Evolutionary conservation across 64 coral and sea anemone species (phyloP).

Genomic region (Trachythela sp.): DNA sequence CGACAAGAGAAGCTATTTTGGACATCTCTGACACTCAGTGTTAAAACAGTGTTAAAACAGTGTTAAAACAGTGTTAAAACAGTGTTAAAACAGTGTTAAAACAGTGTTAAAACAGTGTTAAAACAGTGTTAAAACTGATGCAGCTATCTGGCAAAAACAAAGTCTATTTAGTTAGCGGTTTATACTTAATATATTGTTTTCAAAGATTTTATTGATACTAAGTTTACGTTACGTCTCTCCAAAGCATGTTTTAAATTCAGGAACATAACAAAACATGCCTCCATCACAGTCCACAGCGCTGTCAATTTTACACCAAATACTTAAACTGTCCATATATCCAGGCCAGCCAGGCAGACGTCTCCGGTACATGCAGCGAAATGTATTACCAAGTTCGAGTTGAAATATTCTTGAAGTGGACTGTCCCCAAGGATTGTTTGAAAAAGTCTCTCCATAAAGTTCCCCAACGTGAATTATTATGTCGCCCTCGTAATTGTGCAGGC

Average conservation of each 20-base stretch:
- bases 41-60: neutral
- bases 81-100: too few species aligned
- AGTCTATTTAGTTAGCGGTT: neutral
- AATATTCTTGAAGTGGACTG: conserved; percentile 74
- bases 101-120: too few species aligned
- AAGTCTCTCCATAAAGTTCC: conserved; percentile 75
- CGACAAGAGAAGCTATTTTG: neutral
- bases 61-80: too few species aligned
- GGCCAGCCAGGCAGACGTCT: conserved; percentile 82
- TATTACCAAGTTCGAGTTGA: conserved; percentile 62
- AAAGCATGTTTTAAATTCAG: neutral
- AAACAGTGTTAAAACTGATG: too few species aligned
- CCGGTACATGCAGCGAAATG: conserved; percentile 70
- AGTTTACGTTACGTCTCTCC: too few species aligned
- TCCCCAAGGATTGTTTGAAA: conserved; percentile 72
- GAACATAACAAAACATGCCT: conserved; percentile 6
- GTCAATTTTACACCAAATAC: conserved; percentile 50
- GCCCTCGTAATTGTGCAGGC: conserved; percentile 66
- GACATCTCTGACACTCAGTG: neutral
- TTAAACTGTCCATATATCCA: conserved; percentile 71
- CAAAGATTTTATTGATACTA: neutral
- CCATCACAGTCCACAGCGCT: conserved; percentile 53
- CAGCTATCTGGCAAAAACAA: neutral
- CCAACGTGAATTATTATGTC: conserved; percentile 82
- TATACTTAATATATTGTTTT: neutral